phyloP scores from a whole-genome alignment of 2,113 vertebrate genomes.

The Caloenas nicobarica region DNA sequence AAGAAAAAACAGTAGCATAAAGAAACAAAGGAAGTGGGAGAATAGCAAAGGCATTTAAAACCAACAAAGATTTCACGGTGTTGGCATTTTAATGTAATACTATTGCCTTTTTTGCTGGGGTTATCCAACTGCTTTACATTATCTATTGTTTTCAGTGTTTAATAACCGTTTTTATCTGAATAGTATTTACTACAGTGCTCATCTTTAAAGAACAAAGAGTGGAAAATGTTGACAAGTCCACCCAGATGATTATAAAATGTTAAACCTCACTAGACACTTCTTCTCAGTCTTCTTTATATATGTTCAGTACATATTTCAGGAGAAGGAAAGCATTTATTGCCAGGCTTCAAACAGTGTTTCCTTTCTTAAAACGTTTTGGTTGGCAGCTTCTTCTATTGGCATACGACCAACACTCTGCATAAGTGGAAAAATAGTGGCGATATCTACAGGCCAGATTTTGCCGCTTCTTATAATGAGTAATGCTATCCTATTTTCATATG shows the following conservation, averaged over 20 bases:
- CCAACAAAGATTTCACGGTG: background rate
- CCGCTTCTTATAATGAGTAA: background rate
- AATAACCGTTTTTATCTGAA: background rate
- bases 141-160: background rate
- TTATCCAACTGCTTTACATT: background rate
- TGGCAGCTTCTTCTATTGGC: slow-evolving; percentile 42
- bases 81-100: background rate
- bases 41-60: slow-evolving; percentile 39
- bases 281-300: background rate
- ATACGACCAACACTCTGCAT: background rate
- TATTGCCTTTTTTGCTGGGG: background rate
- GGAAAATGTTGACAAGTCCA: background rate
- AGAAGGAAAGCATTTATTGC: slow-evolving; percentile 19
- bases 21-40: slow-evolving; percentile 38
- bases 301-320: background rate
- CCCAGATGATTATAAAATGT: background rate
- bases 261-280: background rate
- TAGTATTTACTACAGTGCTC: background rate
- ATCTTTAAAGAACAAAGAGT: background rate
- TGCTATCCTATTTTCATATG: background rate
- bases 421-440: background rate
- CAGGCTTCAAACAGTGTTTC: slow-evolving; percentile 17
- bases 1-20: slow-evolving; percentile 23
- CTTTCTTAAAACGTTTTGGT: slow-evolving; percentile 21
- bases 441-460: slow-evolving; percentile 23